Percentiles rank a stretch among this genome's conserved stretches.
These are phyloP conservation scores for Phortica variegata DNA, from an alignment of 1,140 invertebrate species.

Conservation along the genomic window DNA sequence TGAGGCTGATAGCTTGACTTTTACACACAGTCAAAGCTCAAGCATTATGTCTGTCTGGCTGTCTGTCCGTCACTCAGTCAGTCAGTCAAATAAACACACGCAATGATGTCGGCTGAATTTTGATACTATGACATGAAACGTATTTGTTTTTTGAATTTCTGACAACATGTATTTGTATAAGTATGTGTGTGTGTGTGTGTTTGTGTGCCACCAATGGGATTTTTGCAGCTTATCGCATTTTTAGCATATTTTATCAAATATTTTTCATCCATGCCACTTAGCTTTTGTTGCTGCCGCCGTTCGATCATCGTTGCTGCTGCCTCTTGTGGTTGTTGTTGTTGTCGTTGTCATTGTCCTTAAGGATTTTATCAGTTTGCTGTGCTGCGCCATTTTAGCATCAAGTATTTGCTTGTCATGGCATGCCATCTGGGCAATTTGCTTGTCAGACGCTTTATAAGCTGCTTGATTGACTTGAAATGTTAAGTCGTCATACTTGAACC, in stretches of 20 bases:
- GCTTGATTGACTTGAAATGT: conserved; percentile 39
- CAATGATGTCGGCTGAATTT: no score
- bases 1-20: no score
- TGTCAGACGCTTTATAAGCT: conserved; percentile 30
- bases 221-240: conserved; percentile 48
- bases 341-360: conserved; percentile 14
- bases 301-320: background rate
- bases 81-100: no score
- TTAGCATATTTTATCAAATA: conserved; percentile 51
- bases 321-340: background rate
- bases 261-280: conserved; percentile 14
- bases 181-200: conserved; percentile 16
- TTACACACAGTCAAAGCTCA: no score
- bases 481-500: no score
- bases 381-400: conserved; percentile 16
- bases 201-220: conserved; percentile 44
- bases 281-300: conserved; percentile 11
- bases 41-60: no score
- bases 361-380: conserved; percentile 31
- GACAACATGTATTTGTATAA: conserved; percentile 4
- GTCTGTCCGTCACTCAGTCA: no score
- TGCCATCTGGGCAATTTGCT: conserved; percentile 4
- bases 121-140: no score
- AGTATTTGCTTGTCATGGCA: conserved; percentile 11
- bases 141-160: background rate